A percentile compares a stretch with the other conserved stretches of the same genome.
Conservation (phyloP, 1,140 invertebrate species). For the Mycetomoellerius zeteki region DNA sequence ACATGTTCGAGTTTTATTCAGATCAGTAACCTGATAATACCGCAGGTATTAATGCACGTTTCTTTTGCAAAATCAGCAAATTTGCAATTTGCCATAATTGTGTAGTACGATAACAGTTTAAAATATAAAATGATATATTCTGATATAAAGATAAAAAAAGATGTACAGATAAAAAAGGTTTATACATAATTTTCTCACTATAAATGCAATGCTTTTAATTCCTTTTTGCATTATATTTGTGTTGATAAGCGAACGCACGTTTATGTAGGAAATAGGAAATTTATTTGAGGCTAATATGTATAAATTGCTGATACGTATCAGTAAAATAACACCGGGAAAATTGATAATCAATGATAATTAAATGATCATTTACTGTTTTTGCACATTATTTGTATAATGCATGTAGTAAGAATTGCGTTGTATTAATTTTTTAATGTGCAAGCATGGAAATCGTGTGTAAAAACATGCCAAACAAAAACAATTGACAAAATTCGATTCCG, state of each 20-base stretch:
- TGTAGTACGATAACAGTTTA: neutral
- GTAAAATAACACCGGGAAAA: neutral
- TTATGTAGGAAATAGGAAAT: conserved; percentile 32
- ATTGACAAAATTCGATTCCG: neutral
- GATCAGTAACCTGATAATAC: neutral
- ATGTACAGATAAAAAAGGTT: neutral
- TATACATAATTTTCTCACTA: neutral
- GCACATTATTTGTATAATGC: conserved; percentile 1
- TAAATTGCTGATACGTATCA: neutral
- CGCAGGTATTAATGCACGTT: neutral
- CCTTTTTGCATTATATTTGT: neutral
- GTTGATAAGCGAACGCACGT: neutral
- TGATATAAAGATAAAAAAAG: neutral
- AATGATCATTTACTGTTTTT: neutral
- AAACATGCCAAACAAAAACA: neutral
- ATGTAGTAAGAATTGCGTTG: conserved; percentile 6
- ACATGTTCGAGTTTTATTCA: conserved; percentile 8
- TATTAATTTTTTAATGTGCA: neutral
- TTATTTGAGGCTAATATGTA: conserved; percentile 16
- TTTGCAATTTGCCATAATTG: neutral
- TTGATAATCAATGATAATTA: neutral
- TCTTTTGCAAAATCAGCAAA: neutral
- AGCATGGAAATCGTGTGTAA: neutral
- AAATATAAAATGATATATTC: neutral
- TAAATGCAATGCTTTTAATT: conserved; percentile 16